phyloP scores from a whole-genome alignment of 2,888 invertebrate species.

The Caenorhabditis imperialis region DNA sequence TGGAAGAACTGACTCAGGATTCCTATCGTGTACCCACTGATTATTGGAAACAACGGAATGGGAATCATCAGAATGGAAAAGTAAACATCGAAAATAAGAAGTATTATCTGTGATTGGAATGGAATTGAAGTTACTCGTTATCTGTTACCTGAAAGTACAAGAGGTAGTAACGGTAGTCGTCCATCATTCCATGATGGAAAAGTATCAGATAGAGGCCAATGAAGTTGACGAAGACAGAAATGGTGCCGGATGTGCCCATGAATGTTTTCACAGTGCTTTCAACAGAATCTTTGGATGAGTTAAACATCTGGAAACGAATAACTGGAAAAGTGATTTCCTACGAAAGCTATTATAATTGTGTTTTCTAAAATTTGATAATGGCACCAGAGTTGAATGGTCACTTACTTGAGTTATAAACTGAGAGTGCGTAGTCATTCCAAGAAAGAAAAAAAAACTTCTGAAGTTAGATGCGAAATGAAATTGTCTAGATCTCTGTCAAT shows the following conservation, averaged over 20 bases:
- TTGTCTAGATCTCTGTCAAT: neutral
- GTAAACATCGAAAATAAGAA: conserved; percentile 14
- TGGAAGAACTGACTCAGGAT: conserved; percentile 8
- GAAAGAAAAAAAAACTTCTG: conserved; percentile 11
- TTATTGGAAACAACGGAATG: conserved; percentile 29
- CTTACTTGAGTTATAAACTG: conserved; percentile 14
- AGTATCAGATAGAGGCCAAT: conserved; percentile 28
- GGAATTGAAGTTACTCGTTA: no score
- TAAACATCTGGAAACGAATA: conserved; percentile 28
- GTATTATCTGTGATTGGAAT: conserved; percentile 17
- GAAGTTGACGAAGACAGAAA: conserved; percentile 22
- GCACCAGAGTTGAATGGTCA: neutral
- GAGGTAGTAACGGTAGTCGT: conserved; percentile 29
- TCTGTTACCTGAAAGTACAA: conserved; percentile 25
- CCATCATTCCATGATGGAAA: conserved; percentile 28
- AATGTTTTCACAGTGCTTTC: conserved; percentile 11
- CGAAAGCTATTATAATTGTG: no score
- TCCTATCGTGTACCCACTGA: conserved; percentile 29
- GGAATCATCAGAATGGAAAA: conserved; percentile 31
- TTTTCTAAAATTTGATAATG: neutral
- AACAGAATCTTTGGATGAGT: conserved; percentile 12
- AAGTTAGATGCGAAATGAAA: conserved; percentile 5
- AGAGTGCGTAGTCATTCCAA: conserved; percentile 2
- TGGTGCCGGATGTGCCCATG: conserved; percentile 22
- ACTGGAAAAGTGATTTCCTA: no score